Evolutionary conservation across 2,888 invertebrate genomes (phyloP).

Genomic region (Vesta saturnalis): DNA sequence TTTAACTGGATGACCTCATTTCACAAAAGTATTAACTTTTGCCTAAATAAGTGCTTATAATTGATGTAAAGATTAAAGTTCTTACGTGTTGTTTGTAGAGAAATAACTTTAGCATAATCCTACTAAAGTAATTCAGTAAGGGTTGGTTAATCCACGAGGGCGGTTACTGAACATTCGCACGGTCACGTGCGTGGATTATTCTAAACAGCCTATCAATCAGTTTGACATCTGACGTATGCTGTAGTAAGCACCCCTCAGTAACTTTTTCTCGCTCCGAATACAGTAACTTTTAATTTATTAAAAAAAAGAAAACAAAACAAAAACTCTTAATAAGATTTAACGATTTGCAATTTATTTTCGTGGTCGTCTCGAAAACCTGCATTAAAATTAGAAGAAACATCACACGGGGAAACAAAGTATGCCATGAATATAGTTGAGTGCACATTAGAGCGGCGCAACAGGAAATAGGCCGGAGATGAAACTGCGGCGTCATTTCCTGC

Average conservation of each 20-base stretch:
- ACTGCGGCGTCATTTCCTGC: constrained; percentile 64
- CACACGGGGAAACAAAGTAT: constrained; percentile 50
- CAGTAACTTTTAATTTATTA: not conserved
- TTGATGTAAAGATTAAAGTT: not conserved
- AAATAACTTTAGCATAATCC: constrained; percentile 32
- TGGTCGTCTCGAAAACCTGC: constrained; percentile 26
- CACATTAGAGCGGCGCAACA: constrained; percentile 60
- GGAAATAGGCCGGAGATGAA: constrained; percentile 66
- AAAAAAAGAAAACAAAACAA: not conserved
- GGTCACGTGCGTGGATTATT: constrained; percentile 49
- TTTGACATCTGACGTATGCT: constrained; percentile 50
- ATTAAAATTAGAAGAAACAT: constrained; percentile 53
- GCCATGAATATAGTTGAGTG: constrained; percentile 55
- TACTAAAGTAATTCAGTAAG: constrained; percentile 35
- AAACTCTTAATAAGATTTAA: not conserved
- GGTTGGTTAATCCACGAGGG: constrained; percentile 38
- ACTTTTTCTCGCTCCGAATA: not conserved
- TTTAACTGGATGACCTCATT: too few species aligned
- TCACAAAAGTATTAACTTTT: too few species aligned
- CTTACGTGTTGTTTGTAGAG: constrained; percentile 23
- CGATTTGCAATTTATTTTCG: constrained; percentile 30
- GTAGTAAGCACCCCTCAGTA: not conserved
- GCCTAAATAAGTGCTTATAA: too few species aligned
- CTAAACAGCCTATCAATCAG: constrained; percentile 52
- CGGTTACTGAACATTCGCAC: constrained; percentile 43